Base-by-base conservation (phyloP, 2,113 vertebrate genomes). In the Pygoscelis adeliae region DNA sequence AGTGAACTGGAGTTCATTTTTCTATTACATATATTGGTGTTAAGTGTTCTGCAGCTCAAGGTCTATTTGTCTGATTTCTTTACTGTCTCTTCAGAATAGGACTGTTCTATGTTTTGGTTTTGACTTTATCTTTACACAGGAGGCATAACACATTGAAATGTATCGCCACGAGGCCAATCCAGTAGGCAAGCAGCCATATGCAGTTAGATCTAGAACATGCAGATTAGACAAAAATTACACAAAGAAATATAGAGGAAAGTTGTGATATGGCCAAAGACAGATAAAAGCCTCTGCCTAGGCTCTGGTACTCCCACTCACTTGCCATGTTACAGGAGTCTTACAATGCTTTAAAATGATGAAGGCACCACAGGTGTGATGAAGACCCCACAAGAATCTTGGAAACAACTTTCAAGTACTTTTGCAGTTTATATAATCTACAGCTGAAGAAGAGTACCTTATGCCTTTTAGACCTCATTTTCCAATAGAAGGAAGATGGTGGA, bases 1-100 rank as follows among this genome's bases (percentile, higher is more conserved):
- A 83, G 77, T 89, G 96, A 94, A 92, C 85, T 90, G 83, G 44
- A 95, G 83, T 95, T 95, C 83, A 46, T 81, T 86, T 81, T 89
- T 65, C 59, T 90, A 16, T 83, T n/a, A 36, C 59, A 3, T 80
- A 25, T 58, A 18, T 83, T 76, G 63, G 50, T 89, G 46, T 47
- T 34, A 70, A 66, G 34, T 61, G 36, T 55, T 88, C 73, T 74
- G 61, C 65, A 65, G 17, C 44, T 82, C 16, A 25, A 26, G 56
- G 30, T 83, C 10, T 50, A n/a, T 86, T 94, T 70, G 4, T 29
- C 42, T 29, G 9, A n/a, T 56, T 92, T 94, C 58, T 80, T 83
- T 58, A 25, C 30, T 50, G 16, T 77, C 30, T 30, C 38, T 90
- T 90, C 53, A 66, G 82, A 42, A 22, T 20, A 62, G 23, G 32